Evolutionary conservation across 2,797 vertebrate species (phyloP), one percentile per base, ranked within the genome.

Genomic region (Anisognathus igniventris): DNA sequence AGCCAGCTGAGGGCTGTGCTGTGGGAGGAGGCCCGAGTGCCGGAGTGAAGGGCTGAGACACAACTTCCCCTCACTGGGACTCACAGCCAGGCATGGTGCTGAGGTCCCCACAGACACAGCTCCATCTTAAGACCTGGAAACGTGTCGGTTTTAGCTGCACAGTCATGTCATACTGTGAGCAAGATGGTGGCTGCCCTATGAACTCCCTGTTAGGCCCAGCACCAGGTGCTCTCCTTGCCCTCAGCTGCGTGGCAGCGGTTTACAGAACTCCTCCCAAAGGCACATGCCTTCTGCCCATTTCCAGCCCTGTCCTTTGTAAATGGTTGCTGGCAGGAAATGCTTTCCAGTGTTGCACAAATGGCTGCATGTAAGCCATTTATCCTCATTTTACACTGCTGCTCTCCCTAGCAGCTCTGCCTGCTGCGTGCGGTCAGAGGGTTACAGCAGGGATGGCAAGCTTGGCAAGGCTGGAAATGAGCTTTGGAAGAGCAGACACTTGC

Each of bases 381-480:
- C 30, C 37, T 45, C 11, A 12, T 90, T 86, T 60, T 68, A 24
- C n/a, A 14, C 10, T 5, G 6, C 21, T 4, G 1, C 2, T 57
- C 14, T 86, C 47, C 37, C 16, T 4, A 30, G 51, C 18, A 28
- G 19, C 19, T 24, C 3, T 45, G 35, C 4, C 3, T n/a, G 27
- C 37, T 33, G 1, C 0, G 0, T 31, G 19, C 0, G 6, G 30
- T 44, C 42, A n/a, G 28, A 60, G n/a, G 47, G 47, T 71, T 53
- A 30, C 2, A 3, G 30, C 48, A 4, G 15, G 31, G 9, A 18
- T 40, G 42, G 12, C 0, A 10, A 39, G 11, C 31, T 48, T 40
- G n/a, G 37, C 57, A 90, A 77, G 27, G 40, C 1, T 78, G 71
- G 42, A 81, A 86, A 79, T 0, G 6, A 81, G 21, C 13, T 40